Percentiles rank a stretch among this genome's conserved stretches.
phyloP scores from a whole-genome alignment of 2,113 vertebrate genomes.

The Siphamia tubifer region DNA sequence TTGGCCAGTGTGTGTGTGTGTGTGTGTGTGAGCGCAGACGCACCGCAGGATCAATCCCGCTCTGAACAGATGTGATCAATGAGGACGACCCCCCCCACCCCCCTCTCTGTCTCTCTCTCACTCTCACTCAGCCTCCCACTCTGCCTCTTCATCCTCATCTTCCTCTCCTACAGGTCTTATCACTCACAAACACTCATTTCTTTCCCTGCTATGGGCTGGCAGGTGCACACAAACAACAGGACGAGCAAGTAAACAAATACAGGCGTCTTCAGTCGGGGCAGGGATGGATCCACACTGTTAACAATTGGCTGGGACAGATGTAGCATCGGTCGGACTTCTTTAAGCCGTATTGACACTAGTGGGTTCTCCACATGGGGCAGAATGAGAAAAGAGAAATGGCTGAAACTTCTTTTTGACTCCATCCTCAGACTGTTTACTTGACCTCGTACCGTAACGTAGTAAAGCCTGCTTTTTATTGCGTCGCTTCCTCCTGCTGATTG shows the following conservation, averaged over 20 bases:
- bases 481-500: conserved; percentile 39
- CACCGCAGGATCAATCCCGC: conserved; percentile 35
- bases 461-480: conserved; percentile 7
- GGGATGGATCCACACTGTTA: conserved; percentile 51
- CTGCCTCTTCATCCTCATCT: conserved; percentile 29
- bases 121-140: conserved; percentile 25
- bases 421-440: conserved; percentile 3
- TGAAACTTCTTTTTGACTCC: conserved; percentile 25
- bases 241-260: conserved; percentile 48
- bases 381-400: not conserved
- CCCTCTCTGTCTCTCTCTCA: too few relatives aligned
- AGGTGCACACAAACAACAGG: conserved; percentile 20
- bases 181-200: conserved; percentile 61
- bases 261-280: not conserved
- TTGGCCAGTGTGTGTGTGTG: not conserved
- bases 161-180: conserved; percentile 62
- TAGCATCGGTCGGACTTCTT: conserved; percentile 39
- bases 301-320: conserved; percentile 46
- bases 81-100: too few relatives aligned
- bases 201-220: conserved; percentile 24
- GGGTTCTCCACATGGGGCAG: conserved; percentile 30
- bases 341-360: conserved; percentile 44
- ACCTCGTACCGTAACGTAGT: not conserved
- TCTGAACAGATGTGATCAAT: conserved; percentile 57
- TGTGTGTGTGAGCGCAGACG: conserved; percentile 9